Evolutionary conservation across 2,113 vertebrate genomes (phyloP), one percentile per base, ranked within the genome.

Genomic region (Syrrhaptes paradoxus): DNA sequence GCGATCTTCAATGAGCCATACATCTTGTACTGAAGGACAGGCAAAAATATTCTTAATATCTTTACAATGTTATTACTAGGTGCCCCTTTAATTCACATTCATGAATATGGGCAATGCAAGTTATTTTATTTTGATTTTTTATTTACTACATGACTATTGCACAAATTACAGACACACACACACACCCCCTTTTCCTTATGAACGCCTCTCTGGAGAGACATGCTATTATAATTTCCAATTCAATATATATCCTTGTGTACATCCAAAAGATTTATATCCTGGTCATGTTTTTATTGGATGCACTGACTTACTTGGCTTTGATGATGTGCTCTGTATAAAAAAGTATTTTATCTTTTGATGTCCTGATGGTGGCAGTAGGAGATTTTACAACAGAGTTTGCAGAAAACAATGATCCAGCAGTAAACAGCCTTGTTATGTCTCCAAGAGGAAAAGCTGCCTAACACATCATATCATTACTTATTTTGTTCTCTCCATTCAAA

Each of bases 291-390:
- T 81, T 78, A 43, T 65, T 89, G 17, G 12, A 67, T 52, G 9
- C 45, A 49, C 70, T 86, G 66, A 49, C 17, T 79, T 72, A 62
- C 8, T 87, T 90, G 63, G 38, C 58, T 43, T 78, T 55, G 48
- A 65, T 72, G 32, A 4, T 75, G 31, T 61, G 10, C 12, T 68
- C 73, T 63, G 17, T 41, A 81, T 52, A 36, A 77, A 70, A 46
- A 59, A 22, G 16, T 24, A 51, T 55, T 96, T 91, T 74, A 13
- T 79, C 87, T 87, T 85, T 73, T 34, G 52, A 25, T 48, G 78
- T 62, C 97, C 96, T 96, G 94, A 90, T 81, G 95, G 83, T 95
- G 96, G 96, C 94, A 91, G 95, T 43, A 93, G 61, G 72, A 85
- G 65, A 83, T 90, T 96, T 93, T 77, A 49, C 51, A 88, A 75